phyloP scores from a whole-genome alignment of 2,113 vertebrate species.

The Corythoichthys intestinalis region DNA sequence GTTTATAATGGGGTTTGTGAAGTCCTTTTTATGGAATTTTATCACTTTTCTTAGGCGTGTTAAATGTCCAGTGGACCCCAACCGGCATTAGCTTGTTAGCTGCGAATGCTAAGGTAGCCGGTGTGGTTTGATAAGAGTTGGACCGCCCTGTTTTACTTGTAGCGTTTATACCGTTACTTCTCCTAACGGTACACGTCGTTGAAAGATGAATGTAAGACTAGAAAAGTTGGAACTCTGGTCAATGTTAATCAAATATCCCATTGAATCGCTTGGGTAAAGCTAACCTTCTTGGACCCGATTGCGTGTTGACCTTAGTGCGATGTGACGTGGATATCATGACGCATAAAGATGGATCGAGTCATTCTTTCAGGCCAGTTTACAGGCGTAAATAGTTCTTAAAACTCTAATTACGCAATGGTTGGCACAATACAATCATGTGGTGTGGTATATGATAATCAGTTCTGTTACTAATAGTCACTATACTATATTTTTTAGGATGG shows the following conservation, averaged over 20 bases:
- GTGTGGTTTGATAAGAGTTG: conserved; percentile 10
- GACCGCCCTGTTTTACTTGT: not conserved
- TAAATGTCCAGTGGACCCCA: not conserved
- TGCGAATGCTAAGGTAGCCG: conserved; percentile 14
- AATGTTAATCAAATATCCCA: not conserved
- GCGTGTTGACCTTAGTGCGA: conserved; percentile 1
- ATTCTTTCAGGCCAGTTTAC: not conserved
- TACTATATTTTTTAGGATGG: not conserved
- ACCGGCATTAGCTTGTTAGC: conserved; percentile 34
- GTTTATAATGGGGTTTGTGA: not conserved
- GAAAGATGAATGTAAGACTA: too few relatives aligned
- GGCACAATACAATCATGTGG: not conserved
- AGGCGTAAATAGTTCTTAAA: not conserved
- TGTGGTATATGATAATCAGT: not conserved
- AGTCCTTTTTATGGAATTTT: not conserved
- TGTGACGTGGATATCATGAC: conserved; percentile 49
- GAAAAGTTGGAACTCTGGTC: not conserved
- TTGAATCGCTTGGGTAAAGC: not conserved
- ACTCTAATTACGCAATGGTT: not conserved
- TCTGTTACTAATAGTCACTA: not conserved
- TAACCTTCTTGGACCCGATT: not conserved
- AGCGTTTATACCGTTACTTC: not conserved
- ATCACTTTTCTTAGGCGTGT: not conserved
- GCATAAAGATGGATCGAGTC: conserved; percentile 18
- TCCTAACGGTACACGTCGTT: not conserved